phyloP scores from a whole-genome alignment of 2,888 invertebrate species.

The Drosophila robusta region DNA sequence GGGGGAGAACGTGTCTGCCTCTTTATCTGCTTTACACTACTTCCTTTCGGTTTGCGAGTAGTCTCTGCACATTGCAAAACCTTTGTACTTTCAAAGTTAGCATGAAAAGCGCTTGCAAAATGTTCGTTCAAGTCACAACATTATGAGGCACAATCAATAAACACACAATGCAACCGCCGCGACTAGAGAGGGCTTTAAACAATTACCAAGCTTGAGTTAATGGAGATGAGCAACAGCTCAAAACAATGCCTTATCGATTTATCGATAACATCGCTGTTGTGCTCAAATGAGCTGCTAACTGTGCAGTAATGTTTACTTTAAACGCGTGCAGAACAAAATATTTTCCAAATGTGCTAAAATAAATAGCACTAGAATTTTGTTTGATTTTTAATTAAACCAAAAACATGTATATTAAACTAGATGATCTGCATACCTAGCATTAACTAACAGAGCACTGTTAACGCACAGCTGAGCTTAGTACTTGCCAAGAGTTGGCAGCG shows the following conservation, averaged over 20 bases:
- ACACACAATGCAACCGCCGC: constrained; percentile 10
- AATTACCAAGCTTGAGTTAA: constrained; percentile 41
- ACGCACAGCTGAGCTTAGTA: background rate
- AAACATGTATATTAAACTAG: background rate
- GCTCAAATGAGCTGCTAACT: constrained; percentile 15
- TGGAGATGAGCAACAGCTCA: constrained; percentile 28
- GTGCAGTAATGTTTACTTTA: background rate
- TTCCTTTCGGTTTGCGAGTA: background rate
- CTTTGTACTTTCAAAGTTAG: constrained; percentile 13
- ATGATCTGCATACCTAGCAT: background rate
- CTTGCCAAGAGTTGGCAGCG: constrained; percentile 13
- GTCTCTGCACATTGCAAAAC: background rate
- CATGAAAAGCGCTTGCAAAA: constrained; percentile 9
- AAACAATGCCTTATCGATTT: constrained; percentile 10
- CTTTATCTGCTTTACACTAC: constrained; percentile 3
- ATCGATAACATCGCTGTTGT: constrained; percentile 27
- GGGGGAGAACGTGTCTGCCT: constrained; percentile 2
- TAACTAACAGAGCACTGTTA: constrained; percentile 30
- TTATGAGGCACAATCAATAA: constrained; percentile 8
- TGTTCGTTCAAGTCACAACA: constrained; percentile 16
- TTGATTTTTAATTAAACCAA: background rate
- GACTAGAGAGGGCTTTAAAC: constrained; percentile 27
- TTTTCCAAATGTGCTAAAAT: too few relatives aligned
- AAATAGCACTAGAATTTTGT: background rate
- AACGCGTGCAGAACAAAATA: background rate